Evolutionary conservation across 2,113 vertebrate species (phyloP), one percentile per base, ranked within the genome.

Genomic region (Hassar affinis): DNA sequence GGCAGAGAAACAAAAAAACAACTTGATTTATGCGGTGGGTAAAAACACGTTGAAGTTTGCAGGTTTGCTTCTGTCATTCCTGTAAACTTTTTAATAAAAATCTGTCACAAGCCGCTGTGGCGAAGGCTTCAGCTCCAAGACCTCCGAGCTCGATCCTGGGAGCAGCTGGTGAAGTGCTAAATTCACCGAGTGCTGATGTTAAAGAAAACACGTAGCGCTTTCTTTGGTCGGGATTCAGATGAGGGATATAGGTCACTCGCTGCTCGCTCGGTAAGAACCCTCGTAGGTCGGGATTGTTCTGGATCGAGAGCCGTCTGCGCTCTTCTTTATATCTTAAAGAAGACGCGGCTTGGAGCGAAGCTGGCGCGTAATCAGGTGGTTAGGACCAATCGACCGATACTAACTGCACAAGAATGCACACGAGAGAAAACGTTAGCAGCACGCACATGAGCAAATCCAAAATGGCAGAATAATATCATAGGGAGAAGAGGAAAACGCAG

Each of bases 1-100:
- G 76, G 76, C 85, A 85, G 85, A 69, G 87, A 89, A 88, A 89
- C 79, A 89, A 76, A 51, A 86, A 42, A 42, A 42, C 2, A 42
- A 42, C 54, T 42, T 87, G 87, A 88, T 89, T 88, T 89, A 89
- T 88, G 61, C 79, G 49, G 62, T 84, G 71, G 77, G 47, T 78
- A 30, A 61, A 71, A 77, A 56, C 30, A 38, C 42, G 82, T 69
- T 82, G 82, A 77, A 66, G 81, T 82, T 69, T 84, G 76, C 84
- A 77, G 75, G 77, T 80, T 85, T 9, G 30, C 56, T 51, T 81
- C 62, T 78, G 79, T 84, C 83, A 27, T 62, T 77, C 59, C 77
- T 38, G 51, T 80, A 83, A 79, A 74, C 69, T 20, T 85, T 85
- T 80, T 86, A 71, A 78, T 78, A 81, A 84, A 76, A 80, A 81